These are phyloP conservation scores for Toxostoma redivivum DNA, from an alignment of 2,113 vertebrate genomes.

Conservation along the genomic window DNA sequence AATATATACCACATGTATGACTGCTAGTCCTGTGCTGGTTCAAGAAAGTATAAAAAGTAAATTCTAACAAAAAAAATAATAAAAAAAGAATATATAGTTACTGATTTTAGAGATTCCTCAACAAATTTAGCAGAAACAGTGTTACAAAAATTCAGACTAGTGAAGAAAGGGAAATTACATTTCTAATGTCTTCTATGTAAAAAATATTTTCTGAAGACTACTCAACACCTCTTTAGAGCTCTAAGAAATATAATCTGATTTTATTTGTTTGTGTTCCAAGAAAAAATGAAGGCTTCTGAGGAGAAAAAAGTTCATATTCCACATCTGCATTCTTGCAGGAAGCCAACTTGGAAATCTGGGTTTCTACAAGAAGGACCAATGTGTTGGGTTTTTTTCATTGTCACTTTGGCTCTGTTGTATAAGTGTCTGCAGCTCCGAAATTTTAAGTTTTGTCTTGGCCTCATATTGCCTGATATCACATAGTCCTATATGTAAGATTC, in stretches of 20 bases:
- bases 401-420: background rate
- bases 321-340: background rate
- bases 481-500: background rate
- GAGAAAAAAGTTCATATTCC: background rate
- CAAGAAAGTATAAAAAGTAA: background rate
- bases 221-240: background rate
- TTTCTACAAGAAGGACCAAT: background rate
- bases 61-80: background rate
- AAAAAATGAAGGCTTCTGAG: background rate
- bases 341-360: background rate
- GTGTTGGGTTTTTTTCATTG: background rate
- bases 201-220: background rate
- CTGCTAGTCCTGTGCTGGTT: background rate
- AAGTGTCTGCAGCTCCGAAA: background rate
- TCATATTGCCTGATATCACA: background rate
- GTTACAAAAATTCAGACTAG: background rate
- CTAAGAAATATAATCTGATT: background rate
- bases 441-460: background rate
- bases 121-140: background rate
- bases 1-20: background rate
- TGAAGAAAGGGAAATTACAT: background rate
- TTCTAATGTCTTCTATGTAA: background rate
- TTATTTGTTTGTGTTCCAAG: background rate
- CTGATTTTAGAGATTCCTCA: background rate
- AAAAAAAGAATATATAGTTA: fast-evolving